Evolutionary conservation across 2,797 vertebrate genomes (phyloP).

Genomic region (Sciaenops ocellatus): DNA sequence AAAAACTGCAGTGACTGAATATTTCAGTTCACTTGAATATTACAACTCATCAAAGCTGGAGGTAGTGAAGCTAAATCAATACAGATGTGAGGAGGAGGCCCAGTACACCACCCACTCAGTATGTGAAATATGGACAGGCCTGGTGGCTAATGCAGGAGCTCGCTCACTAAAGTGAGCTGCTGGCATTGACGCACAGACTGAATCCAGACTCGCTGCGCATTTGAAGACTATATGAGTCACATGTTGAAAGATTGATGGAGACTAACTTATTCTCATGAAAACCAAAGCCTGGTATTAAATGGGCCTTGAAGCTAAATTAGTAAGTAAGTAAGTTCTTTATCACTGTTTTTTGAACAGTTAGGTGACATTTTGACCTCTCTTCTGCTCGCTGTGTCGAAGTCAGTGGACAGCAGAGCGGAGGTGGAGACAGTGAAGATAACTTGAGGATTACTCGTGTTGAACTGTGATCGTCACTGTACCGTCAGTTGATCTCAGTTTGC

Average conservation of each 20-base stretch:
- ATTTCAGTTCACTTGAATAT: slow-evolving; percentile 50
- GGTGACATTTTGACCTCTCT: too few relatives aligned
- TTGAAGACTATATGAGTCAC: background rate
- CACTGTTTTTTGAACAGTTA: too few relatives aligned
- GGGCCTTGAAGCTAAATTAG: too few relatives aligned
- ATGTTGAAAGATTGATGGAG: slow-evolving; percentile 16
- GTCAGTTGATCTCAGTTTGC: too few relatives aligned
- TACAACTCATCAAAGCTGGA: slow-evolving; percentile 49
- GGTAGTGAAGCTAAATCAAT: slow-evolving; percentile 61
- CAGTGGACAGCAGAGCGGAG: too few relatives aligned
- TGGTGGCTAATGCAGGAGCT: slow-evolving; percentile 42
- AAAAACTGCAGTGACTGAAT: slow-evolving; percentile 34
- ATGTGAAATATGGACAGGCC: slow-evolving; percentile 49
- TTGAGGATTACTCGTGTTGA: too few relatives aligned
- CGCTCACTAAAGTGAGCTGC: slow-evolving; percentile 21
- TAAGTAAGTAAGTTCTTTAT: too few relatives aligned
- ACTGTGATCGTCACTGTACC: too few relatives aligned
- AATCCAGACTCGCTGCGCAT: slow-evolving; percentile 4
- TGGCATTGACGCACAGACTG: slow-evolving; percentile 3
- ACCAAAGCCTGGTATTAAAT: too few relatives aligned
- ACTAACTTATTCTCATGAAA: background rate
- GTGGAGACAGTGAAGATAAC: too few relatives aligned
- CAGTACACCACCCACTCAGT: slow-evolving; percentile 48
- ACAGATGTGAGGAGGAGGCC: slow-evolving; percentile 49
- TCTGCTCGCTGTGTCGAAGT: too few relatives aligned